Conservation (phyloP, 2,888 invertebrate species). For the Agriopis aurantiaria region DNA sequence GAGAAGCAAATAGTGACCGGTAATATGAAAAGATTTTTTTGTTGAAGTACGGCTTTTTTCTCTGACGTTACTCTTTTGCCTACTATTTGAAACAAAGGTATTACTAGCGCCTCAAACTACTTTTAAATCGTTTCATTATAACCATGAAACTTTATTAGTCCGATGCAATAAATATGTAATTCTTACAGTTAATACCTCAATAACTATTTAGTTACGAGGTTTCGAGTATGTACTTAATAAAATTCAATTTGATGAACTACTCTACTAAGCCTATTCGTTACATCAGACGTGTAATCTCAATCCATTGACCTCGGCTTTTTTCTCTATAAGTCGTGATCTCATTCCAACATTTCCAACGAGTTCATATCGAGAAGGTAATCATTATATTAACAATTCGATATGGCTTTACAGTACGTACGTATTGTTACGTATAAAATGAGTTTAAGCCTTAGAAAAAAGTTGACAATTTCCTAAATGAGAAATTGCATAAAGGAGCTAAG, state of each 20-base stretch:
- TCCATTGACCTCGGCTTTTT: constrained; percentile 32
- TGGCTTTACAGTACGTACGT: constrained; percentile 7
- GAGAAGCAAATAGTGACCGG: too few relatives aligned
- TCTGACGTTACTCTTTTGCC: too few relatives aligned
- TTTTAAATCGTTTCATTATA: too few relatives aligned
- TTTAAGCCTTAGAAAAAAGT: neutral
- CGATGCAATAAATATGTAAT: neutral
- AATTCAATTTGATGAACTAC: constrained; percentile 24
- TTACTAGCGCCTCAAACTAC: too few relatives aligned
- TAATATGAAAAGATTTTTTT: too few relatives aligned
- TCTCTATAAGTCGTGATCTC: constrained; percentile 56
- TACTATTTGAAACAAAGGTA: too few relatives aligned
- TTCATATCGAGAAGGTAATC: constrained; percentile 18
- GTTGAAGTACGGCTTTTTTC: too few relatives aligned
- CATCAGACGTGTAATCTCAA: constrained; percentile 24
- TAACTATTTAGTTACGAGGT: neutral
- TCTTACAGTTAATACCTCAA: neutral
- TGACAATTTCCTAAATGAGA: neutral
- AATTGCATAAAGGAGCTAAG: neutral
- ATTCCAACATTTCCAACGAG: constrained; percentile 49
- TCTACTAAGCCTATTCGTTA: constrained; percentile 18
- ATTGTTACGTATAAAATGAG: neutral
- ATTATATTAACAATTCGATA: constrained; percentile 19
- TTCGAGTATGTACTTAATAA: neutral
- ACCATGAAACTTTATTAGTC: too few relatives aligned